Evolutionary conservation across 2,797 vertebrate genomes (phyloP).

Genomic region (Sebastes minor): DNA sequence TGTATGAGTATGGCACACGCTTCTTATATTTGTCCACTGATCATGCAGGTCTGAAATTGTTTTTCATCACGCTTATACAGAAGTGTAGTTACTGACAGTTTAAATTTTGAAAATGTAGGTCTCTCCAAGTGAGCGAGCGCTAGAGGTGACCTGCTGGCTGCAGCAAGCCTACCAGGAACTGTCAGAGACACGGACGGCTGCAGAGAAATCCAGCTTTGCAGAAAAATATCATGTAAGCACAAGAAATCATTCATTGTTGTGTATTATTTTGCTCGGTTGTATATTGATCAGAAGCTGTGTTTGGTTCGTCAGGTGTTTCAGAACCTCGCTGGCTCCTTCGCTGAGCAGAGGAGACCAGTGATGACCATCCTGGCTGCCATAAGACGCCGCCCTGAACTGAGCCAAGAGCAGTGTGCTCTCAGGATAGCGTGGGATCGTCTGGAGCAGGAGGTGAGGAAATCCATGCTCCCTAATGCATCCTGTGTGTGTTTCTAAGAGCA

Average conservation of each 20-base stretch:
- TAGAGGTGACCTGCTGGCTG: slow-evolving; percentile 84
- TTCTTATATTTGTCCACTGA: background rate
- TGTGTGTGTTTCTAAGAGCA: background rate
- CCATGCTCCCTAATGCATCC: background rate
- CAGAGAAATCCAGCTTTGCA: slow-evolving; percentile 76
- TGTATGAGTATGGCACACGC: background rate
- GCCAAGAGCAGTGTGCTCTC: slow-evolving; percentile 70
- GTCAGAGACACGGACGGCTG: slow-evolving; percentile 66
- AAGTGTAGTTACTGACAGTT: background rate
- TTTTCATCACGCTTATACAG: background rate
- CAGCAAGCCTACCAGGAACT: slow-evolving; percentile 79
- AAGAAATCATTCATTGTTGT: background rate
- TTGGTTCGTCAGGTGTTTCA: slow-evolving; percentile 72
- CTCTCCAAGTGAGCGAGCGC: slow-evolving; percentile 68
- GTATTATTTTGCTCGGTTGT: background rate
- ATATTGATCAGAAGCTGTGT: background rate
- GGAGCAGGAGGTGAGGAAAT: slow-evolving; percentile 74
- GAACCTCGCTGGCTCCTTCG: slow-evolving; percentile 79
- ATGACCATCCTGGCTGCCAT: slow-evolving; percentile 76
- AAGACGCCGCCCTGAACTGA: slow-evolving; percentile 65
- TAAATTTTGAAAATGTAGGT: slow-evolving; percentile 41
- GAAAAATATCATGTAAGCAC: slow-evolving; percentile 84
- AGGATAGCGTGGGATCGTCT: slow-evolving; percentile 80
- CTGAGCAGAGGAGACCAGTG: slow-evolving; percentile 79
- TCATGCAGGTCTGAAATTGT: background rate